Base-by-base conservation (phyloP, 2,888 invertebrate genomes). In the Dastarcus helophoroides region DNA sequence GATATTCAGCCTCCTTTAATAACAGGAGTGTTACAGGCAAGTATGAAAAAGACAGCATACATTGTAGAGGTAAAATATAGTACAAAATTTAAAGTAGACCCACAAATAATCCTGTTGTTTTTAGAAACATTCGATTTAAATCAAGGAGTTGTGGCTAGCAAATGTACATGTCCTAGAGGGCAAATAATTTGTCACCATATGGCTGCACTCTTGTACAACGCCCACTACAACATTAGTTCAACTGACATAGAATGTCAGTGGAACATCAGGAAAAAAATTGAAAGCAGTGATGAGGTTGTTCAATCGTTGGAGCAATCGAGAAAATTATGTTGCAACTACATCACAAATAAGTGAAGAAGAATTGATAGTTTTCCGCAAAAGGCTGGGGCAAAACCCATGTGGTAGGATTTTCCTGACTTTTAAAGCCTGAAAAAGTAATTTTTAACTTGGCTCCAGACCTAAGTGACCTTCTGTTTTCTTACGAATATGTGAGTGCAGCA, bases 171-270 rank as follows among this genome's bases (percentile, higher is more conserved):
- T 23, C 35, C 35, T 14, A 29, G 27, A 11, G 35, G 35, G 4
- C 29, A 23, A 15, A 9, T 16, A 16, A 16, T 32, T 5, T 35
- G 35, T n/a, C 32, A 35, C 21, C 36, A 33, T 24, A 33, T 33
- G 26, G 29, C 32, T 12, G 29, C 29, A 8, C 10, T 32, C 6
- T 29, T 19, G 9, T 14, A 32, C 22, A 28, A 15, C 26, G 32
- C 22, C 2, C 29, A 33, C 14, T 8, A 36, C 19, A 22, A 38
- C 16, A 15, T 36, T 7, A 28, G 22, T 22, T 21, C 19, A 2
- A 38, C 36, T 2, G 38, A 36, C 25, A 22, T 22, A 26, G 23
- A 13, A 17, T 38, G 38, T 29, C 7, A 15, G 4, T 38, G 38
- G 38, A 31, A 27, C 17, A 9, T 33, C 32, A 23, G 26, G 22